A percentile compares a stretch with the other conserved stretches of the same genome.
These are phyloP conservation scores for Cyprinella venusta DNA, from an alignment of 2,797 vertebrate species.

Conservation along the genomic window DNA sequence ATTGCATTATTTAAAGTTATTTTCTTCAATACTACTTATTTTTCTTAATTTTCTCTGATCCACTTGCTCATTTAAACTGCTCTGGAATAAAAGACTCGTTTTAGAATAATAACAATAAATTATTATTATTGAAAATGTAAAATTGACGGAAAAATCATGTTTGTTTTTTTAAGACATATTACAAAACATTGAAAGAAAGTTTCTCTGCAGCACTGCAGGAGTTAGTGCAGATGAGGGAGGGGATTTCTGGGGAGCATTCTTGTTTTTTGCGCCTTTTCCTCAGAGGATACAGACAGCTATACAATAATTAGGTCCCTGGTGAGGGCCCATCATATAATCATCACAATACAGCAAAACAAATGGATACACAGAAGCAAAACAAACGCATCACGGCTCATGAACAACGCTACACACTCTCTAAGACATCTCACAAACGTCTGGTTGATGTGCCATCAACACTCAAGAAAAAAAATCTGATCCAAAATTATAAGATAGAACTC, in stretches of 20 bases:
- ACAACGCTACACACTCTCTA: conserved; percentile 31
- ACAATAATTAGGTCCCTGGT: conserved; percentile 62
- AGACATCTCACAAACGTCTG: not conserved
- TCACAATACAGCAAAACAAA: conserved; percentile 64
- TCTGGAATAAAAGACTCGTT: not conserved
- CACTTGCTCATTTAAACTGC: not conserved
- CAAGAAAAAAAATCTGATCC: not conserved
- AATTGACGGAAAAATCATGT: not conserved
- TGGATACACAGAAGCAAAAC: conserved; percentile 57
- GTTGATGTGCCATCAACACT: not conserved
- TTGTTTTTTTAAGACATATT: not conserved
- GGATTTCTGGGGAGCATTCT: conserved; percentile 54
- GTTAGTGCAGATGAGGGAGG: not conserved
- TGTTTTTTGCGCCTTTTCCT: conserved; percentile 61
- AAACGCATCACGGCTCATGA: conserved; percentile 39
- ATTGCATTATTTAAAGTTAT: not conserved
- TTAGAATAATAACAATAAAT: not conserved
- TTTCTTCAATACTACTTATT: not conserved
- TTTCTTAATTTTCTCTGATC: not conserved
- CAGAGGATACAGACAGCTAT: conserved; percentile 54
- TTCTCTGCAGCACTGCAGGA: not conserved
- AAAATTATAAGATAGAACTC: not conserved
- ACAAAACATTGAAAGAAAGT: not conserved
- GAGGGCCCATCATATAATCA: conserved; percentile 60
- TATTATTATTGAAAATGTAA: not conserved